Percentiles rank a stretch among this genome's conserved stretches.
Conservation (phyloP, 2,888 invertebrate species). For the Galeruca laticollis region DNA sequence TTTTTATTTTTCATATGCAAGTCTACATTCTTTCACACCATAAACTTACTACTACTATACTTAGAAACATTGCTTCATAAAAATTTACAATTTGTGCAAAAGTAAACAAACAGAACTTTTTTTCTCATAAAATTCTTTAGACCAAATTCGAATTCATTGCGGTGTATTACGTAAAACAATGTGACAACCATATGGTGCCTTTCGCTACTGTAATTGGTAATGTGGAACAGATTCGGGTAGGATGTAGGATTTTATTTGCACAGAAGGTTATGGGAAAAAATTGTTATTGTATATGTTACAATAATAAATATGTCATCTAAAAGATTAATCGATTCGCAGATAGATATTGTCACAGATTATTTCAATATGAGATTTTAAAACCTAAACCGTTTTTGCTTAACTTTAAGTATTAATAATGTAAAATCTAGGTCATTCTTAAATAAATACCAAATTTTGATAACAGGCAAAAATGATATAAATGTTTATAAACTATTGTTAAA, state of each 20-base stretch:
- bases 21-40: neutral
- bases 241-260: constrained; percentile 28
- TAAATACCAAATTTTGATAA: neutral
- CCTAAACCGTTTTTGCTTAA: neutral
- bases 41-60: neutral
- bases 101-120: constrained; percentile 13
- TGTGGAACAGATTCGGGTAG: constrained; percentile 34
- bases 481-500: neutral
- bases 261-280: constrained; percentile 34
- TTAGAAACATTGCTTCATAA: neutral
- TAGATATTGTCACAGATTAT: neutral
- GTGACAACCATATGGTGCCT: constrained; percentile 33
- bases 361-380: neutral
- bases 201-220: constrained; percentile 29
- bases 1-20: neutral
- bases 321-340: neutral
- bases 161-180: constrained; percentile 31
- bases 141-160: constrained; percentile 17
- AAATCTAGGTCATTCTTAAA: neutral
- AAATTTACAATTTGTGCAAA: neutral
- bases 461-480: neutral
- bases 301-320: constrained; percentile 13
- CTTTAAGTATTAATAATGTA: neutral
- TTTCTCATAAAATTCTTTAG: constrained; percentile 16
- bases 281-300: constrained; percentile 2